Percentiles rank a stretch among this genome's conserved stretches.
These are phyloP conservation scores for Drosophila busckii DNA, from an alignment of 1,140 invertebrate species.

Conservation along the genomic window DNA sequence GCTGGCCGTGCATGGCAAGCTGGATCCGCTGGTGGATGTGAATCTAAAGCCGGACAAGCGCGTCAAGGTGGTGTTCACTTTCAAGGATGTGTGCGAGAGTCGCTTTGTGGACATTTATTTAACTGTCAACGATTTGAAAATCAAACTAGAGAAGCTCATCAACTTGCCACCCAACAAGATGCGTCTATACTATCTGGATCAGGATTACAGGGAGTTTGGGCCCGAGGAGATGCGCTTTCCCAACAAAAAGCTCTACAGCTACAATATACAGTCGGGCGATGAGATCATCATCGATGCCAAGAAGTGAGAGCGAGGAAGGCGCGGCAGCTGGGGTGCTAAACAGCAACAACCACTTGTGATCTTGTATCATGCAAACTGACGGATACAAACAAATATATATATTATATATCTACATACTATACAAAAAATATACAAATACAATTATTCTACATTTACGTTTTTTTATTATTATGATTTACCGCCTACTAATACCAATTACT, in stretches of 20 bases:
- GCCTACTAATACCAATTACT: slow-evolving; percentile 24
- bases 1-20: slow-evolving; percentile 89
- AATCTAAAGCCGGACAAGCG: slow-evolving; percentile 91
- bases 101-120: slow-evolving; percentile 87
- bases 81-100: slow-evolving; percentile 86
- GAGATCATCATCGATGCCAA: slow-evolving; percentile 94
- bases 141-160: slow-evolving; percentile 87
- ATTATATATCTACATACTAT: slow-evolving; percentile 13
- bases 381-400: slow-evolving; percentile 46
- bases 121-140: slow-evolving; percentile 88
- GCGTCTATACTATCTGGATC: slow-evolving; percentile 91
- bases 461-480: slow-evolving; percentile 25
- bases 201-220: slow-evolving; percentile 85
- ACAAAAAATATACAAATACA: slow-evolving; percentile 2
- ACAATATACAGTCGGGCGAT: slow-evolving; percentile 93
- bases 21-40: slow-evolving; percentile 91
- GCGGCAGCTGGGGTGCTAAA: slow-evolving; percentile 45
- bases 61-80: slow-evolving; percentile 90
- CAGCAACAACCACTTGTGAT: slow-evolving; percentile 57
- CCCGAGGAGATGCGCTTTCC: slow-evolving; percentile 93
- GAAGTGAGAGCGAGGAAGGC: slow-evolving; percentile 39
- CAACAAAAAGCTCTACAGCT: slow-evolving; percentile 92
- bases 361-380: slow-evolving; percentile 46
- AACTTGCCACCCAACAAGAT: slow-evolving; percentile 90
- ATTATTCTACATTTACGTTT: slow-evolving; percentile 7